A percentile compares a stretch with the other conserved stretches of the same genome.
phyloP scores from a whole-genome alignment of 2,797 vertebrate genomes.

The Scolopax bukidnonensis region DNA sequence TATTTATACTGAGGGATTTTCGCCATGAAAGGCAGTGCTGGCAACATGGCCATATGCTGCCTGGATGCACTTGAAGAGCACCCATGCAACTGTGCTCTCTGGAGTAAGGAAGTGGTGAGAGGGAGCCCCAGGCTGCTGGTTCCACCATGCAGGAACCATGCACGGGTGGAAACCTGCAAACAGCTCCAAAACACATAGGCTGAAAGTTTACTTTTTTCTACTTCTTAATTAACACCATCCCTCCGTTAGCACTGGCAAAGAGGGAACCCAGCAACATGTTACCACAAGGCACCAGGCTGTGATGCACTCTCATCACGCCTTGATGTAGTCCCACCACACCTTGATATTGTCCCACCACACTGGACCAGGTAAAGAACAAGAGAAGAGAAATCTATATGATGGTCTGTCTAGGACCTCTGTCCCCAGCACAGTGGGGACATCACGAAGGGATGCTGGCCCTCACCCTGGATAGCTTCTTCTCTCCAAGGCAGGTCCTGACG shows the following conservation, averaged over 20 bases:
- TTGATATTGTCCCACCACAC: background rate
- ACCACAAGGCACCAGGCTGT: rapidly evolving
- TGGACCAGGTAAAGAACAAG: background rate
- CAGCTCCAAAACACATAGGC: background rate
- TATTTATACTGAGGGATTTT: background rate
- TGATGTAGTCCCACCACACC: background rate
- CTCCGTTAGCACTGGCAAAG: rapidly evolving
- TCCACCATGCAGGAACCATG: background rate
- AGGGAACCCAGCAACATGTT: rapidly evolving
- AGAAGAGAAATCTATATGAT: background rate
- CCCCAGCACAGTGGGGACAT: background rate
- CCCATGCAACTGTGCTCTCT: background rate
- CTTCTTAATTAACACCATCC: background rate
- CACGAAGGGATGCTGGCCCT: background rate
- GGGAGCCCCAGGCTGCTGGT: background rate
- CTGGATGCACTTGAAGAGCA: background rate
- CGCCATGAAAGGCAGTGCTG: background rate
- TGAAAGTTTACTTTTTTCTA: background rate
- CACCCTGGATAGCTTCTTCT: background rate
- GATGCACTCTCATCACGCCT: background rate
- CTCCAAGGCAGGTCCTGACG: background rate
- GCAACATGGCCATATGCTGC: background rate
- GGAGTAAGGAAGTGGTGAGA: background rate
- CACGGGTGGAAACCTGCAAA: background rate
- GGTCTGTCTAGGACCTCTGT: background rate